phyloP scores from a whole-genome alignment of 2,113 vertebrate species.

The Felis chaus region DNA sequence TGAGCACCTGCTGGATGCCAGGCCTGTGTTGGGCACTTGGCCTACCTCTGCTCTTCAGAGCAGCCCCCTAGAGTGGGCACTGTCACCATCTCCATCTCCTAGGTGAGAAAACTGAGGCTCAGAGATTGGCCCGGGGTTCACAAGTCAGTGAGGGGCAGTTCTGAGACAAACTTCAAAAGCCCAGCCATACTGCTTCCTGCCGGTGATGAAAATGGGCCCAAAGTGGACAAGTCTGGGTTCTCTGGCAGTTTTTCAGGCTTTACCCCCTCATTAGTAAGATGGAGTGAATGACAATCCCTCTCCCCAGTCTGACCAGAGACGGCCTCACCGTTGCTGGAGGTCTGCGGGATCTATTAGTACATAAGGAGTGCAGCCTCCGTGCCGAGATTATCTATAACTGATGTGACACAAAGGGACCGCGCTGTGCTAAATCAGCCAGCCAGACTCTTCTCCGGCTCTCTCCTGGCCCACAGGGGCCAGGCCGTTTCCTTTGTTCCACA shows the following conservation, averaged over 20 bases:
- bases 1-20: neutral
- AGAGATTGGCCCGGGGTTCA: neutral
- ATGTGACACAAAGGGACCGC: neutral
- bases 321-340: neutral
- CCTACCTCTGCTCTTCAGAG: neutral
- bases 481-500: constrained; percentile 57
- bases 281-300: no score
- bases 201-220: neutral
- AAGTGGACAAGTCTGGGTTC: neutral
- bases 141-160: neutral
- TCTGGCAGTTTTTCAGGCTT: neutral
- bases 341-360: neutral
- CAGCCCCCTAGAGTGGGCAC: neutral
- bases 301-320: neutral
- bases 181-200: neutral
- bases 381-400: neutral
- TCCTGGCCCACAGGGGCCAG: neutral
- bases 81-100: neutral
- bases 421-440: neutral
- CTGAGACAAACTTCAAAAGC: neutral
- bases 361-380: neutral
- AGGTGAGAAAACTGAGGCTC: neutral
- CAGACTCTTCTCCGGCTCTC: neutral
- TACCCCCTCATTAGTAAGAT: neutral
- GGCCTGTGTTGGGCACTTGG: neutral